Percentiles rank a stretch among this genome's conserved stretches.
Conservation (phyloP, 2,113 vertebrate genomes). For the Tenrec ecaudatus region DNA sequence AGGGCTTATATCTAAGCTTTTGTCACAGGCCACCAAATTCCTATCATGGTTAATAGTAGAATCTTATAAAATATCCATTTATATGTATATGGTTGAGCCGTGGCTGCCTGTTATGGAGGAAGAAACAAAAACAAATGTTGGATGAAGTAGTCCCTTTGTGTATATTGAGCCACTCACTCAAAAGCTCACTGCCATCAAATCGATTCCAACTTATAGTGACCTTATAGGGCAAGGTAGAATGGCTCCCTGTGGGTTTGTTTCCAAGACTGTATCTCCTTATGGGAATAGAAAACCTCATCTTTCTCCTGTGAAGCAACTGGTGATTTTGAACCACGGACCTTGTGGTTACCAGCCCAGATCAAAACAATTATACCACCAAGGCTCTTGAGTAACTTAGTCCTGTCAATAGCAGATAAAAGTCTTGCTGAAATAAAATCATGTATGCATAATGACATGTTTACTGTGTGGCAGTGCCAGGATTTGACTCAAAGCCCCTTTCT, state of each 20-base stretch:
- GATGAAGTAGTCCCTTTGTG: not conserved
- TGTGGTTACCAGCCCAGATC: no score
- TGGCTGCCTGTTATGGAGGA: not conserved
- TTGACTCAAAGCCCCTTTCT: conserved; percentile 34
- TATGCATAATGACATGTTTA: not conserved
- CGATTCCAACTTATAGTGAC: no score
- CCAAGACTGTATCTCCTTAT: no score
- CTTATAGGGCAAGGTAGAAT: no score
- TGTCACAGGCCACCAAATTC: not conserved
- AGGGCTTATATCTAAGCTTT: conserved; percentile 32
- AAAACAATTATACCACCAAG: no score
- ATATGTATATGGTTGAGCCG: not conserved
- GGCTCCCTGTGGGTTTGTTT: no score
- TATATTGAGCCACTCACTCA: not conserved
- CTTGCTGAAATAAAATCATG: conserved; percentile 40
- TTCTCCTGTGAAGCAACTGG: no score
- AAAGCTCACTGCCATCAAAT: no score
- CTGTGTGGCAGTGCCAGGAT: not conserved
- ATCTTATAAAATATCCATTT: not conserved
- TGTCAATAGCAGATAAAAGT: conserved; percentile 39
- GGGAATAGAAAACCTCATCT: no score
- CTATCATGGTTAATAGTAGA: not conserved
- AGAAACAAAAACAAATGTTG: conserved; percentile 14
- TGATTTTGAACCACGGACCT: no score
- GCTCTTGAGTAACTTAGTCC: conserved; percentile 12